Evolutionary conservation across 2,888 invertebrate species (phyloP).

Genomic region (Archips crataeganus): DNA sequence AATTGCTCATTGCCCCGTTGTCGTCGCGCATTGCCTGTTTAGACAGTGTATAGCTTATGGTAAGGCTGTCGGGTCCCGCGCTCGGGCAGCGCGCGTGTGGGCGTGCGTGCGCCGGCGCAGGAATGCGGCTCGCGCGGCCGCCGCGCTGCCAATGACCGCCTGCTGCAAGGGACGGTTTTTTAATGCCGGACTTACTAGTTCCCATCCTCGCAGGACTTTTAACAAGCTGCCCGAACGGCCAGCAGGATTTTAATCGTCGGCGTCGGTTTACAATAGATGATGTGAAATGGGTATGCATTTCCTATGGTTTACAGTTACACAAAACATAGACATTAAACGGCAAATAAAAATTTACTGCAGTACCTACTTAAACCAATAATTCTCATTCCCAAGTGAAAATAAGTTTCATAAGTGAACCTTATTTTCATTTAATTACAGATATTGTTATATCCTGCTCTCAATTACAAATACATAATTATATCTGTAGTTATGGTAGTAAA

Average conservation of each 20-base stretch:
- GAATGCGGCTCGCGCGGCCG: constrained; percentile 71
- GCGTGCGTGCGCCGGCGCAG: constrained; percentile 56
- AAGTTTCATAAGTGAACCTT: too few species aligned
- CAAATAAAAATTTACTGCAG: too few species aligned
- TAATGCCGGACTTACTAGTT: constrained; percentile 72
- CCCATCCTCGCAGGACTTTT: constrained; percentile 70
- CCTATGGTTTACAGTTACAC: not conserved
- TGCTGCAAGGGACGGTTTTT: constrained; percentile 77
- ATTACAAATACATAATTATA: too few species aligned
- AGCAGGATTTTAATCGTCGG: constrained; percentile 27
- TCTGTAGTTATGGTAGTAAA: too few species aligned
- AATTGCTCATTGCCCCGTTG: not conserved
- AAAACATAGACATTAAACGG: not conserved
- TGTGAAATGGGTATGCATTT: not conserved
- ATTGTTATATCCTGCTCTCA: too few species aligned
- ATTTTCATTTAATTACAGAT: too few species aligned
- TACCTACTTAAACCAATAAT: too few species aligned
- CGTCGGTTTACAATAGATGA: constrained; percentile 17
- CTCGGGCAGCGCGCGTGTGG: constrained; percentile 62
- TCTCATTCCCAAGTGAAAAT: too few species aligned
- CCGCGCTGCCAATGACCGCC: constrained; percentile 84
- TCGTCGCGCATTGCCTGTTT: not conserved
- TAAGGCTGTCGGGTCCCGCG: not conserved
- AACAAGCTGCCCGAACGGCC: constrained; percentile 30
- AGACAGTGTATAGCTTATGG: not conserved